Evolutionary conservation across 2,113 vertebrate species (phyloP), one percentile per base, ranked within the genome.

Genomic region (Trachemys scripta): DNA sequence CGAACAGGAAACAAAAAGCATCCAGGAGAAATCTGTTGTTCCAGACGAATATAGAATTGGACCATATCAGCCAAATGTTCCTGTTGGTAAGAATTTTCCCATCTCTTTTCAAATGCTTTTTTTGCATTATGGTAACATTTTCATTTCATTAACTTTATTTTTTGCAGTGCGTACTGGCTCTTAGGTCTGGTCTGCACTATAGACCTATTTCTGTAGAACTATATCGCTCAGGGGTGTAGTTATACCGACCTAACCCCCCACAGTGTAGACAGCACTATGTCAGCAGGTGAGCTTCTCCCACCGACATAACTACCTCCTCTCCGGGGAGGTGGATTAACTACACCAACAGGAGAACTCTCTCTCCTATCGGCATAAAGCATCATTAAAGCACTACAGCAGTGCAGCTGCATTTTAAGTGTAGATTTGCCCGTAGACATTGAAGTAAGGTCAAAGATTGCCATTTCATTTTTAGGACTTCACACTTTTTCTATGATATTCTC

Each of bases 81-180:
- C 99, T 89, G 97, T 99, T 65, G 99, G 99, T 99, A 98, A 99
- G 99, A 94, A 93, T 93, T 57, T 79, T 93, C 96, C 57, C 5
- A 0, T 62, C 95, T 90, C 35, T 98, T 31, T 11, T 31, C 80
- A 27, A 10, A 0, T 53, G 8, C 0, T 22, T 27, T 29, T 29
- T 92, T 27, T 95, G 85, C 85, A 6, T 86, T 51, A 31, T 89
- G 59, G 11, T 35, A 65, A 35, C 59, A 65, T 65, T 69, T 69
- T 69, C 16, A 69, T 69, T 69, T 69, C 17, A 20, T 69, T n/a
- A 35, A 35, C 14, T 59, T 59, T 65, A 13, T 35, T 65, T 65
- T 65, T 65, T 35, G 14, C 29, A 31, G 57, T 31, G 57, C 3
- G 20, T 29, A 59, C 57, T 59, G 57, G 27, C 57, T 65, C 31